Base-by-base conservation (phyloP, 2,888 invertebrate genomes). In the Agrotis puta region DNA sequence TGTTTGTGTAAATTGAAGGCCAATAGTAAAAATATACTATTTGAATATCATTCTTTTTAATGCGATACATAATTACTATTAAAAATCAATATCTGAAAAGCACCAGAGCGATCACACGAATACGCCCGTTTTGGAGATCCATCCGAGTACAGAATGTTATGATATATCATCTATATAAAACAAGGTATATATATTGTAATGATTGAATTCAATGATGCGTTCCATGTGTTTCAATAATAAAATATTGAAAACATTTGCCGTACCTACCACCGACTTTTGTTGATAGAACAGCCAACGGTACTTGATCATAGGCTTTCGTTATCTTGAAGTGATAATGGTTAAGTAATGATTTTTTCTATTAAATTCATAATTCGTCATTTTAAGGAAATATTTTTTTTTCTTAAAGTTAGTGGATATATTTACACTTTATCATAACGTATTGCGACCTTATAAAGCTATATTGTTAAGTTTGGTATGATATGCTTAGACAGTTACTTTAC, bases 381-480 rank as follows among this genome's bases (percentile, higher is more conserved):
- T 18, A 66, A 56, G 7, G 68, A 53, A n/a, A n/a, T n/a, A n/a
- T n/a, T n/a, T 68, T 39, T 43, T 71, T 53, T 43, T 68, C 76
- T 74, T 79, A 79, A 51, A 82, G 61, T 71, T 64, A 84, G 57
- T 77, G 56, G 16, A 67, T 67, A 74, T 84, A 86, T 79, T 73
- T 83, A 82, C 75, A 75, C 70, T 71, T 57, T 70, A 69, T 64
- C 53, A 63, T 79, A 79, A 72, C 64, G 79, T 78, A 73, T 78
- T 79, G 75, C 81, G 74, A 80, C 73, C 77, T 80, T 83, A 77
- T 83, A 86, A 83, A 88, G 84, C 85, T 87, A 88, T 50, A 70
- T 81, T 78, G 85, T 85, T 89, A 81, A 89, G 91, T 91, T 91
- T 91, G 91, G 89, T 89, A 85, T 89, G 83, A 86, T 89, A 90